A percentile compares a stretch with the other conserved stretches of the same genome.
phyloP scores from a whole-genome alignment of 1,140 invertebrate genomes.

The Babylonia areolata region DNA sequence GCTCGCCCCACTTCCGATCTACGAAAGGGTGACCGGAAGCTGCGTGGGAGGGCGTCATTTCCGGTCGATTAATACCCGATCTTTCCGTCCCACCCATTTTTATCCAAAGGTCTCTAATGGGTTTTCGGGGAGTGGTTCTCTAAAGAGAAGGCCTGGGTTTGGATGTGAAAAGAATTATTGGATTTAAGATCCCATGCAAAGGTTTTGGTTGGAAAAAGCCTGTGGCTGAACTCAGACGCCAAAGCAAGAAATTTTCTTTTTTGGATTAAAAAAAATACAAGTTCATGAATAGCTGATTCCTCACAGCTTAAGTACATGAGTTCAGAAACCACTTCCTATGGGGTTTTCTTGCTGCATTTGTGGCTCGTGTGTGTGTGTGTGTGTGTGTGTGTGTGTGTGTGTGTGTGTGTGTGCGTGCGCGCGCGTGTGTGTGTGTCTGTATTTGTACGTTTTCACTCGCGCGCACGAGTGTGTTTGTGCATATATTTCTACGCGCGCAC shows the following conservation, averaged over 20 bases:
- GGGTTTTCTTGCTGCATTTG: no score
- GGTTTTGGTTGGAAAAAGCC: no score
- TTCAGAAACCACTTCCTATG: no score
- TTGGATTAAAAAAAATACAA: no score
- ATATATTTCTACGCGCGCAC: neutral
- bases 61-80: neutral
- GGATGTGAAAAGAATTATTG: no score
- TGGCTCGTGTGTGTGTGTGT: neutral
- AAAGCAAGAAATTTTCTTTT: no score
- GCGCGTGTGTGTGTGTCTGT: neutral
- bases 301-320: no score
- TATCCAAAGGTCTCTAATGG: conserved; percentile 2
- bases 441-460: neutral
- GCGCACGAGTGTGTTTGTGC: neutral
- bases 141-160: no score
- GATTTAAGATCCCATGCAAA: no score
- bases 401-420: neutral
- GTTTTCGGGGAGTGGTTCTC: neutral
- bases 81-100: neutral
- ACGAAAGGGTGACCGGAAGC: neutral
- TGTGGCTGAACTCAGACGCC: no score
- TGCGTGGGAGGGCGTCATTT: neutral
- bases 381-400: neutral
- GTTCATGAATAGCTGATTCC: no score
- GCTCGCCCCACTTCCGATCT: neutral